Base-by-base conservation (phyloP, 2,113 vertebrate species). In the Excalfactoria chinensis region DNA sequence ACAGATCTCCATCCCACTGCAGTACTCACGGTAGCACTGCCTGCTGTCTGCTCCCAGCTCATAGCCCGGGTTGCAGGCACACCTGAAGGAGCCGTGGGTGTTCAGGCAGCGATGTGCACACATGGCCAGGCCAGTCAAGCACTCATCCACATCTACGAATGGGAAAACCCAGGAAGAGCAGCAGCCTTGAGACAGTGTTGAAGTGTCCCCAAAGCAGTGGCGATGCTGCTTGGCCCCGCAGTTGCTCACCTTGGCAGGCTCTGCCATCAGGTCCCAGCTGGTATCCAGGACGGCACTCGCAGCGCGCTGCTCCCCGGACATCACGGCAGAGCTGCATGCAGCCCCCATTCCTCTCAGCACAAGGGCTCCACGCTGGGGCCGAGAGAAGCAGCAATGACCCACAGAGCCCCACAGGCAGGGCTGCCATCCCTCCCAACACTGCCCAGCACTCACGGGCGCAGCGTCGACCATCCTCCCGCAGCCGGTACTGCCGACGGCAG, bases 51-150 rank as follows among this genome's bases (percentile, higher is more conserved):
- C 97, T 6, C 99, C 99, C 95, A 99, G 97, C 91, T 99, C 99
- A 1, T 99, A 99, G 89, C 98, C 99, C 0, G 97, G 58, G 22
- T 97, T 97, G 37, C 99, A 99, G 78, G 98, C 84, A 9, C 99
- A 99, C 74, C 95, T 95, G 14, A 98, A 99, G 64, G 99, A 99
- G 26, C 99, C 99, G 0, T 16, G 97, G 1, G 98, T 99, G 97
- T 99, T 99, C 89, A 98, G 98, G 71, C 99, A 99, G 93, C 98
- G 97, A 7, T 99, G 99, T 3, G 98, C 97, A 9, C 99, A 99
- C 92, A 62, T 82, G 58, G 97, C 98, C 32, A 93, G 84, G 7
- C 98, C 98, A 0, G 68, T 56, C 86, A 97, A 92, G 55, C 99
- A 99, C 55, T 99, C 99, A 0, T 99, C 98, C 35, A 99, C 93